Evolutionary conservation across 2,797 vertebrate species (phyloP).

Genomic region (Eupleurogrammus muticus): DNA sequence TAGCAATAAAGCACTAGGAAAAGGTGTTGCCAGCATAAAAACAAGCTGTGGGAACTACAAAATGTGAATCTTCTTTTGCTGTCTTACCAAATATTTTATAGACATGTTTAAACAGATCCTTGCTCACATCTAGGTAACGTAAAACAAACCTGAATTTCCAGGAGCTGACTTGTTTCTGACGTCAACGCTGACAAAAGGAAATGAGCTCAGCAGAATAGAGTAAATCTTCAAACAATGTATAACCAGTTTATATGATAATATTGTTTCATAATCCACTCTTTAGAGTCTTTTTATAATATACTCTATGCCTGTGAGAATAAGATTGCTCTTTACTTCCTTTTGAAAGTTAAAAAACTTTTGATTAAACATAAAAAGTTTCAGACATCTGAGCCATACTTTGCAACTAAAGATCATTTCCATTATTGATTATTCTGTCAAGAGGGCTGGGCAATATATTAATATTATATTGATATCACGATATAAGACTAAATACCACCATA

Average conservation of each 20-base stretch:
- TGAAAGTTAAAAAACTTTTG: background rate
- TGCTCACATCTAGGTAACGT: constrained; percentile 49
- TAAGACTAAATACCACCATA: too few relatives aligned
- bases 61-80: constrained; percentile 34
- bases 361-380: background rate
- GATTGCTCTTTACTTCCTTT: background rate
- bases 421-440: background rate
- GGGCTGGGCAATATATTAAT: too few relatives aligned
- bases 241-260: background rate
- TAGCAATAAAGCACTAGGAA: background rate
- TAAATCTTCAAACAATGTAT: background rate
- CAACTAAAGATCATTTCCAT: background rate
- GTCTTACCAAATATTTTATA: constrained; percentile 48
- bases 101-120: constrained; percentile 75
- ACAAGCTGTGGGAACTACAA: constrained; percentile 34
- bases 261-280: background rate
- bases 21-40: constrained; percentile 4
- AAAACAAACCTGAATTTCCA: constrained; percentile 77
- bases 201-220: background rate
- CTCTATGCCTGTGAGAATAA: background rate
- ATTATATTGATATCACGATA: too few relatives aligned
- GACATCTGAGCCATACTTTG: background rate
- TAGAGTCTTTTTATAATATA: background rate
- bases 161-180: constrained; percentile 49
- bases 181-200: background rate